Evolutionary conservation across 2,888 invertebrate genomes (phyloP), one percentile per base, ranked within the genome.

Genomic region (Cephus rjabovi): DNA sequence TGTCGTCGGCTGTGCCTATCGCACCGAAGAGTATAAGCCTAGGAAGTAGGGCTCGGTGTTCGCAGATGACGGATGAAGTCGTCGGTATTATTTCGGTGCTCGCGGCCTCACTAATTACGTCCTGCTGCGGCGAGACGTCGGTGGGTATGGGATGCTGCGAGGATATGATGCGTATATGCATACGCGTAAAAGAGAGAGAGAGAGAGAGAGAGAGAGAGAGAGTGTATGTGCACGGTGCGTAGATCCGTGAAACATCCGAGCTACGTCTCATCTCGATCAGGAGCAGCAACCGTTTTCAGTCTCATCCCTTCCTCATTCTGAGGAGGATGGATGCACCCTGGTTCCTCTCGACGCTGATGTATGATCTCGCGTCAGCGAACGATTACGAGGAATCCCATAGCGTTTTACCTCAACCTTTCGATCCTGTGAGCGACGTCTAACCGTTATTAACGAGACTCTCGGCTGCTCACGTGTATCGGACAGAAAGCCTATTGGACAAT

Each of bases 271-370:
- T 56, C 56, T 56, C 56, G 56, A 56, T 56, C 56, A 56, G 56
- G 23, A 56, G 9, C 56, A 56, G 56, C 23, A 56, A 56, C 56
- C 56, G 23, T 23, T 56, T 23, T 23, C 56, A 56, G 56, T 56
- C 56, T 23, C 23, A 23, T 56, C 23, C 56, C 56, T 56, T 56
- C 56, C 56, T 56, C 56, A 56, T 23, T 56, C 56, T 56, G 56
- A 56, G 56, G 56, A 56, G 56, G 56, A 56, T 56, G 56, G 23
- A 56, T 33, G 71, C 23, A 33, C 71, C 71, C 12, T 34, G 15
- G 71, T 71, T 31, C 31, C 71, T 33, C 33, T 15, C 31, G 80
- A 79, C 81, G 79, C 78, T 85, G 83, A 86, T 86, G 77, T 85
- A 85, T 84, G 86, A 79, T 74, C 69, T 69, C 77, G 79, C 80